phyloP scores from a whole-genome alignment of 2,888 invertebrate genomes.

The Galerucella nymphaeae region DNA sequence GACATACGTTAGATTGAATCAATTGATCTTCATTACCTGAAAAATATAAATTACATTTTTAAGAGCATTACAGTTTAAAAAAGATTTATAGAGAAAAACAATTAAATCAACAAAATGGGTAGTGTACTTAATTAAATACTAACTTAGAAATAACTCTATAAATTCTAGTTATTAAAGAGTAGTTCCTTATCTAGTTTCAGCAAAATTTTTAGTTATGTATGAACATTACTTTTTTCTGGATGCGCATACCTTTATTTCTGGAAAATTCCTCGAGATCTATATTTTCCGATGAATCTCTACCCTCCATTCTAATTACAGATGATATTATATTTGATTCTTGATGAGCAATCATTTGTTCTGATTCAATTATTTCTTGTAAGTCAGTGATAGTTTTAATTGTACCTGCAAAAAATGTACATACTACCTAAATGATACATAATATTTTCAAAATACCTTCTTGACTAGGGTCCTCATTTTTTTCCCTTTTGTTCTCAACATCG shows the following conservation, averaged over 20 bases:
- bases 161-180: not conserved
- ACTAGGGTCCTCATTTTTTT: not conserved
- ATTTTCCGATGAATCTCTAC: not conserved
- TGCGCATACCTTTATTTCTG: not conserved
- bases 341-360: too few species aligned
- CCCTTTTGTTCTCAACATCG: not conserved
- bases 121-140: not conserved
- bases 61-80: not conserved
- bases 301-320: not conserved
- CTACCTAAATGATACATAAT: not conserved
- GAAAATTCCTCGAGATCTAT: constrained; percentile 5
- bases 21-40: not conserved
- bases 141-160: not conserved
- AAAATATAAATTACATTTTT: not conserved
- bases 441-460: not conserved
- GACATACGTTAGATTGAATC: not conserved
- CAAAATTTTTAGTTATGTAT: not conserved
- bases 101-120: constrained; percentile 4
- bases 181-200: not conserved
- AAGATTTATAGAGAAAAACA: not conserved
- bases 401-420: constrained; percentile 5
- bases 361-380: too few species aligned
- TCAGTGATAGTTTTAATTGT: not conserved
- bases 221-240: not conserved
- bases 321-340: not conserved